A percentile compares a stretch with the other conserved stretches of the same genome.
These are phyloP conservation scores for Diplodus sargus DNA, from an alignment of 2,797 vertebrate genomes.

Conservation along the genomic window DNA sequence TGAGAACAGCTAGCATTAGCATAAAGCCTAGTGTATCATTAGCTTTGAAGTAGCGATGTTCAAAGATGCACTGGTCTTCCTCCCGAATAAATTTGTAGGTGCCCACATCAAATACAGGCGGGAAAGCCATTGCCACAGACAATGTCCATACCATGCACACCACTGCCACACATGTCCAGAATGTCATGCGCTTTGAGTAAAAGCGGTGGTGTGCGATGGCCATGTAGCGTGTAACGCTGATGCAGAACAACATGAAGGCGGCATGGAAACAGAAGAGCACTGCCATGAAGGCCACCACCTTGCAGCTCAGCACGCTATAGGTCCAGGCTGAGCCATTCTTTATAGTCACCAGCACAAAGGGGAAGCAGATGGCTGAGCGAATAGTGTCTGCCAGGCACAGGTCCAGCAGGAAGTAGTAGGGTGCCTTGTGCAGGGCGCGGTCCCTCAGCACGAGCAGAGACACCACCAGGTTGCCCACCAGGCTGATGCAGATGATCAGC, in stretches of 20 bases:
- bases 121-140: conserved; percentile 93
- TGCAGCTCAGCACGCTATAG: conserved; percentile 92
- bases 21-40: conserved; percentile 93
- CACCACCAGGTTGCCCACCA: conserved; percentile 90
- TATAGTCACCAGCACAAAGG: conserved; percentile 92
- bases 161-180: conserved; percentile 92
- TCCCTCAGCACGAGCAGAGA: conserved; percentile 91
- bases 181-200: conserved; percentile 93
- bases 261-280: conserved; percentile 94
- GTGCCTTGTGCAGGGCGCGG: conserved; percentile 90
- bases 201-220: conserved; percentile 94
- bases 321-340: conserved; percentile 93
- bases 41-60: conserved; percentile 94
- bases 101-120: conserved; percentile 91
- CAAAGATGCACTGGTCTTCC: conserved; percentile 94
- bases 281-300: conserved; percentile 94
- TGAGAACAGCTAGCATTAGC: conserved; percentile 93
- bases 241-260: conserved; percentile 95
- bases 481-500: conserved; percentile 91
- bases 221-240: conserved; percentile 93
- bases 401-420: conserved; percentile 93
- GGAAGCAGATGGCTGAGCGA: conserved; percentile 92
- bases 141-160: conserved; percentile 95
- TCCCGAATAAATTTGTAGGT: conserved; percentile 94
- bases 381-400: conserved; percentile 92